Evolutionary conservation across 2,888 invertebrate species (phyloP).

Genomic region (Pemphredon lugubris): DNA sequence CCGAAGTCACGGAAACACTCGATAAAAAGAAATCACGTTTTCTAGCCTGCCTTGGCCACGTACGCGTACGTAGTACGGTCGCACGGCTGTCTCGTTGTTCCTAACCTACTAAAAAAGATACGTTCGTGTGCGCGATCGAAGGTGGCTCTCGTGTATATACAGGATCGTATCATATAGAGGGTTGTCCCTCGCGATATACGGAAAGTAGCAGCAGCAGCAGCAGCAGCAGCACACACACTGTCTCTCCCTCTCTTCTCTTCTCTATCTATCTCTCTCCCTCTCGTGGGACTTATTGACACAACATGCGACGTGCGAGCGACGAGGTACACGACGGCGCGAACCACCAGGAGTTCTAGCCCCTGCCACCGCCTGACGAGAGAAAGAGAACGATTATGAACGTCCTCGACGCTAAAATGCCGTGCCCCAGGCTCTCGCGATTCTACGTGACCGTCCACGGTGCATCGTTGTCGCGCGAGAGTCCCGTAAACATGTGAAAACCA

Average conservation of each 20-base stretch:
- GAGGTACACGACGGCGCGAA: slow-evolving; percentile 48
- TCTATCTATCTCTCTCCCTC: too few relatives aligned
- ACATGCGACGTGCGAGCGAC: slow-evolving; percentile 60
- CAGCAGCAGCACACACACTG: too few relatives aligned
- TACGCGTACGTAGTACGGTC: slow-evolving; percentile 44
- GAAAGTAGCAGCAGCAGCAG: too few relatives aligned
- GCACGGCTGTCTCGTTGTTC: slow-evolving; percentile 7
- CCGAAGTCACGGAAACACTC: slow-evolving; percentile 68
- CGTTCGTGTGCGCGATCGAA: slow-evolving; percentile 13
- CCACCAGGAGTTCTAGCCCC: slow-evolving; percentile 38
- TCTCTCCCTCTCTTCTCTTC: too few relatives aligned
- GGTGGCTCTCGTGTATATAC: neutral
- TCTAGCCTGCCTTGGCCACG: slow-evolving; percentile 44
- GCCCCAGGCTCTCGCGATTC: slow-evolving; percentile 20
- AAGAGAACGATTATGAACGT: slow-evolving; percentile 32
- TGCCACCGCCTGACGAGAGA: slow-evolving; percentile 31
- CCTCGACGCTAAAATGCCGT: slow-evolving; percentile 22
- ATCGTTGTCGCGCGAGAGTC: slow-evolving; percentile 32
- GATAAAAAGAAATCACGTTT: slow-evolving; percentile 59
- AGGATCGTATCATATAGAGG: slow-evolving; percentile 29
- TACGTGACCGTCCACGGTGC: slow-evolving; percentile 34
- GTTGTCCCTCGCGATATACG: slow-evolving; percentile 43
- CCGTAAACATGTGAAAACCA: slow-evolving; percentile 59
- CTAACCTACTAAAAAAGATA: slow-evolving; percentile 37
- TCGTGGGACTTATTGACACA: slow-evolving; percentile 66